Evolutionary conservation across 1,140 invertebrate genomes (phyloP), one percentile per base, ranked within the genome.

Genomic region (Formica exsecta): DNA sequence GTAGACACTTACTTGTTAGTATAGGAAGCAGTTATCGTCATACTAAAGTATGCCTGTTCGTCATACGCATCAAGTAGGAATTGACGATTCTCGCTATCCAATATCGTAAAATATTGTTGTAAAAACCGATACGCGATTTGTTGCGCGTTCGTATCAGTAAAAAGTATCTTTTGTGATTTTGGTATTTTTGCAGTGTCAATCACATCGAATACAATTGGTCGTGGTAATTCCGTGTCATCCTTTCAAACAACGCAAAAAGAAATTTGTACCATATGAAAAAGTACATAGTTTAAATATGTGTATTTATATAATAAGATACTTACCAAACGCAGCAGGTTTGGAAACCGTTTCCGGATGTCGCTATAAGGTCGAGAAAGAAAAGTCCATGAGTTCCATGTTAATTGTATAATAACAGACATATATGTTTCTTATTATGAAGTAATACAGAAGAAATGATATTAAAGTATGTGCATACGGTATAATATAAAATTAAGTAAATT

Each of bases 11-110:
- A 93, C 92, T 93, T 94, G 19, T 92, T 86, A 32, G 66, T 19
- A 86, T 85, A 89, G 51, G 36, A 85, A 54, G 71, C 91, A 89
- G 88, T 91, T 13, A 94, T 86, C 3, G 95, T 94, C 92, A 98
- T 95, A 2, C 98, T 98, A 91, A 98, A 97, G 71, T 96, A 95
- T 0, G 98, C 97, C 25, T 97, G 95, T 91, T 98, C 98, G 92
- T 98, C 97, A 93, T 99, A 99, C 0, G 98, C 98, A 87, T 98
- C 97, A 13, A 98, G 91, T 64, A 99, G 92, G 0, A 96, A 96
- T 91, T 98, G 97, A 19, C 98, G 95, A 87, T 97, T 97, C 29
- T 97, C 97, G 19, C 97, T 97, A 94, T 99, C 98, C 92, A 97
- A 99, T 64, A 99, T 96, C 0, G 95, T 95, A 89, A 97, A 98